Evolutionary conservation across 2,888 invertebrate species (phyloP).

Genomic region (Drosophila monieri): DNA sequence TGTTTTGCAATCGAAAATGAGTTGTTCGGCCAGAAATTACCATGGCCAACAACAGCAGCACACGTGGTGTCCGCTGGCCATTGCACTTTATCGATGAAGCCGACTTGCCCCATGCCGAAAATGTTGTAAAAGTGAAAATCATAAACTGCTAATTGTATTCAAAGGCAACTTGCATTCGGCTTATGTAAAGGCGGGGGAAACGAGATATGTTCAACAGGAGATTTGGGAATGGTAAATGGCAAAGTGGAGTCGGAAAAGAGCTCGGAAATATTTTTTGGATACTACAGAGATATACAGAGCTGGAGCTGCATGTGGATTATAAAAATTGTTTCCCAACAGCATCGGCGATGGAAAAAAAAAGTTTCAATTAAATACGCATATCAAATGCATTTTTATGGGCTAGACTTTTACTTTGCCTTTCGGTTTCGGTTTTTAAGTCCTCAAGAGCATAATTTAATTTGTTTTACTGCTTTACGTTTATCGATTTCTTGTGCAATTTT

Average conservation of each 20-base stretch:
- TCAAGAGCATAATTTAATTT: conserved; percentile 64
- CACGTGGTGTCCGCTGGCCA: conserved; percentile 72
- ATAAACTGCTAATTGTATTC: conserved; percentile 77
- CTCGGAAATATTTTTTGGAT: conserved; percentile 1
- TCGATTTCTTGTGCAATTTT: conserved; percentile 54
- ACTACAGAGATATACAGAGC: background rate
- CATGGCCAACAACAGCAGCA: conserved; percentile 53
- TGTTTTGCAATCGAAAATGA: conserved; percentile 78
- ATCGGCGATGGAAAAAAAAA: conserved; percentile 24
- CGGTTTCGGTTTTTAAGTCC: conserved; percentile 37
- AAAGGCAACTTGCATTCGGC: conserved; percentile 61
- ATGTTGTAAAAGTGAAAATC: conserved; percentile 69
- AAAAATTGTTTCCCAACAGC: conserved; percentile 34
- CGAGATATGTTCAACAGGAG: conserved; percentile 10
- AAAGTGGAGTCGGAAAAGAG: conserved; percentile 1
- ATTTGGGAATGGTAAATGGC: conserved; percentile 28
- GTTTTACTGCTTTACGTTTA: conserved; percentile 61
- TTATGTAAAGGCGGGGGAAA: conserved; percentile 46
- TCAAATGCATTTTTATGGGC: conserved; percentile 52
- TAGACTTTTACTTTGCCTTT: conserved; percentile 65
- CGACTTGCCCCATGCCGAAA: conserved; percentile 25
- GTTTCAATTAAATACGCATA: conserved; percentile 68
- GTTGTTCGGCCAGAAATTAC: conserved; percentile 65
- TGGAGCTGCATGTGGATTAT: conserved; percentile 13
- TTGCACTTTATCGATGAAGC: conserved; percentile 54